Base-by-base conservation (phyloP, 1,140 invertebrate genomes). In the Brachystomella parvula region DNA sequence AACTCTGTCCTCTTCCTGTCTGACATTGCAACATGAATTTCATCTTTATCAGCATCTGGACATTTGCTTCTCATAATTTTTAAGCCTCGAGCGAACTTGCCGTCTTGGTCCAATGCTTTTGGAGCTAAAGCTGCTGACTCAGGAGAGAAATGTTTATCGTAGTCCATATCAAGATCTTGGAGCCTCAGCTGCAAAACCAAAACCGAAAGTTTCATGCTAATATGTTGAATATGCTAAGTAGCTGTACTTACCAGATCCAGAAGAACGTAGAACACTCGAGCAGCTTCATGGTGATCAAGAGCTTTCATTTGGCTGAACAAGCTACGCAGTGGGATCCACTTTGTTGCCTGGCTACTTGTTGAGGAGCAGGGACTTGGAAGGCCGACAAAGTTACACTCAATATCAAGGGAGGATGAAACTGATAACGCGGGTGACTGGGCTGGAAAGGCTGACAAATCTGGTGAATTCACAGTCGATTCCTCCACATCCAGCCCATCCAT, bases 241-340 rank as follows among this genome's bases (percentile, higher is more conserved):
- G n/a, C n/a, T n/a, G n/a, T n/a, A n/a, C n/a, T 65, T 68, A 72
- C 71, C 65, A 72, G 44, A 17, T 47, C 67, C 6, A 72, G 66
- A 17, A 72, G 59, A 9, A 68, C 68, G 29, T 67, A 70, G 49
- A 72, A 69, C 12, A 44, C n/a, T 2, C 71, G 57, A 35, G 59
- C 57, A 32, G 62, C 61, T 66, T 72, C 71, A 15, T 44, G 47
- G 32, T 47, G 32, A 24, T 70, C 56, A 17, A 67, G 35, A 33
- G 63, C 68, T 49, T 70, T 72, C 65, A 69, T 68, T 29, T 66
- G 62, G 53, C 32, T 31, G 53, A 70, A 72, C 1, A 72, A 61
- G 21, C 63, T 32, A n/a, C 39, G 47, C 1, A 72, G 44, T 0
- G 59, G 65, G 0, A 72, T 58, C 71, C 71, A 72, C 47, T 59